These are phyloP conservation scores for Koerneria pararmatus DNA, from an alignment of 2,888 invertebrate genomes.

Conservation along the genomic window DNA sequence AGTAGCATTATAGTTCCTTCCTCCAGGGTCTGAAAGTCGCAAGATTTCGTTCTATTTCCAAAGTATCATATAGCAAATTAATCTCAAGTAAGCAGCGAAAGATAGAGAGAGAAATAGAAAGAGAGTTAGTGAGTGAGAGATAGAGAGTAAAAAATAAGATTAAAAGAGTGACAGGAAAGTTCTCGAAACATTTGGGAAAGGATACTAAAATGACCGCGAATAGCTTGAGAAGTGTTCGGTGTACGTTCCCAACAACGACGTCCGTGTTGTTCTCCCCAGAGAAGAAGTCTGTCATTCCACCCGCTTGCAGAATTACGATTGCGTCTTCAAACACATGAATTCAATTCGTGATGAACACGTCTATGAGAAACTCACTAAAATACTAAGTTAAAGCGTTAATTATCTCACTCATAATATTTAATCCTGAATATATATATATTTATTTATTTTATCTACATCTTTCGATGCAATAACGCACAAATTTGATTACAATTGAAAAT, in stretches of 20 bases:
- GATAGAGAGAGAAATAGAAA: no score
- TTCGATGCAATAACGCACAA: no score
- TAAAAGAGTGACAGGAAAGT: neutral
- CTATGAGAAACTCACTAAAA: no score
- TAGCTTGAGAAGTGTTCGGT: slow-evolving; percentile 19
- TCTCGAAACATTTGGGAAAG: neutral
- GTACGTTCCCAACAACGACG: slow-evolving; percentile 39
- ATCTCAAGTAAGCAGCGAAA: no score
- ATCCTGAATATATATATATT: no score
- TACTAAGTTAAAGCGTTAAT: no score
- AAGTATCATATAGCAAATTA: neutral
- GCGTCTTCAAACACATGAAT: slow-evolving; percentile 44
- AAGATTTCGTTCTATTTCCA: neutral
- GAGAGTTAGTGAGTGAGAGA: no score
- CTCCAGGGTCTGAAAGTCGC: slow-evolving; percentile 32
- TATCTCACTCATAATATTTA: no score
- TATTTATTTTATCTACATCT: no score
- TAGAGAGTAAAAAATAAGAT: neutral
- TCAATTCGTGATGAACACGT: no score
- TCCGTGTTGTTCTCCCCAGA: slow-evolving; percentile 40
- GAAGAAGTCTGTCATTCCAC: slow-evolving; percentile 49
- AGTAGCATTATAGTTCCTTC: slow-evolving; percentile 43
- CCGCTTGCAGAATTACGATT: slow-evolving; percentile 44
- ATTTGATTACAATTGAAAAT: no score
- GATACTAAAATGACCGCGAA: neutral